Base-by-base conservation (phyloP, 2,797 vertebrate genomes). In the Sebastiscus albofasciatus region DNA sequence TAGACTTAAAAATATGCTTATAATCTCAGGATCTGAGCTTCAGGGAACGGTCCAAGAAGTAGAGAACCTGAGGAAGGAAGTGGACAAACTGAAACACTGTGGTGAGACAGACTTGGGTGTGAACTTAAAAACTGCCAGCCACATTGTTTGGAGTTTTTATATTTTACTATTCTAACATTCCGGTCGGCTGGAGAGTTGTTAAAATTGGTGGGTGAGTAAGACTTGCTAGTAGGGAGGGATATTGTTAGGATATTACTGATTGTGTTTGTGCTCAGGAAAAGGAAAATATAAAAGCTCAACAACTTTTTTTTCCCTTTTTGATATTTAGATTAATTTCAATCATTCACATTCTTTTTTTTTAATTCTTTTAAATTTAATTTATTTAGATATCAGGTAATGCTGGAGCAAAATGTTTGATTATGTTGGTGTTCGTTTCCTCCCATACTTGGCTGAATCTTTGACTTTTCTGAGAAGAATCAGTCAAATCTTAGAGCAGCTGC, bases 1-100 rank as follows among this genome's bases (percentile, higher is more conserved):
- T 12, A 55, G 13, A 59, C 62, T 54, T 22, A 7, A 73, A 77
- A 78, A 72, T 79, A 4, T 86, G 22, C 16, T 88, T 87, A n/a
- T 81, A 26, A 85, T 89, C 86, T 77, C 79, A 96, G 96, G 90
- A 59, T 85, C 88, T 77, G 91, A 93, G 67, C 89, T 96, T 33
- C 89, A 94, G 70, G 95, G 91, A 89, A 93, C 94, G 2, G 93
- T 93, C 62, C 88, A 93, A 78, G 95, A 95, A 83, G 87, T 96
- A 64, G 94, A 96, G 39, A 85, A 84, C 83, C 61, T 93, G 72
- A 96, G 93, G 88, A 94, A 92, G 77, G 95, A 95, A 89, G 91
- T 96, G 86, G 90, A 93, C 49, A 93, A 94, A 80, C 85, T 96
- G 72, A 96, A 95, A 83, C 89, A 92, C 67, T 90, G 89, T 90